Evolutionary conservation across 2,113 vertebrate genomes (phyloP), one percentile per base, ranked within the genome.

Genomic region (Epinephelus fuscoguttatus): DNA sequence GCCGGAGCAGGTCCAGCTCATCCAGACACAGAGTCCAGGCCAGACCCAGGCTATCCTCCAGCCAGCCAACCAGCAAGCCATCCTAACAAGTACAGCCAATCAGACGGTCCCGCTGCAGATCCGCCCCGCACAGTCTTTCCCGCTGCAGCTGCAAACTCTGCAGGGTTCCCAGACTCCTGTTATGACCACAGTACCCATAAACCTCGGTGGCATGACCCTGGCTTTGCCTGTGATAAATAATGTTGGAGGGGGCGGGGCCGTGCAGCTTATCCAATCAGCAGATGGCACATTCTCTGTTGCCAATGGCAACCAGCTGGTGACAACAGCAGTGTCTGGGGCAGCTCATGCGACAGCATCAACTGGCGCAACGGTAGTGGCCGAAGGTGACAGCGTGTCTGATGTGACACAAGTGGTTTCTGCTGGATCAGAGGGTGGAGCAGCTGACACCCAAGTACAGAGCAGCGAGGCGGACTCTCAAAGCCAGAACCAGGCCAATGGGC

Each of bases 161-260:
- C 96, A 97, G 84, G 97, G 98, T 80, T 94, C 97, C 84, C 97
- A 98, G 94, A 94, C 97, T 1, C 97, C 98, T 55, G 95, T 99
- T 79, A 97, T 99, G 94, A 99, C 98, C 70, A 99, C 98, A 0
- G 93, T 99, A 70, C 98, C 98, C 80, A 99, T 99, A 94, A 99
- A 98, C 94, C 96, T 99, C 13, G 98, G 98, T 72, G 98, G 98
- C 78, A 96, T 99, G 93, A 99, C 98, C 77, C 92, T 99, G 57
- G 98, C 98, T 2, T 90, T 99, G 91, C 98, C 98, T 6, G 97
- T 99, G 86, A 98, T 99, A 92, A 99, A 99, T 93, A 99, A 93
- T 0, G 91, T 99, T 55, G 94, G 96, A 62, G 92, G 97, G 6
- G 96, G 97, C 55, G 96, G 97, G 80, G 95, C 97, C 0, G 95